Evolutionary conservation across 2,113 vertebrate species (phyloP), one percentile per base, ranked within the genome.

Genomic region (Regulus satrapa): DNA sequence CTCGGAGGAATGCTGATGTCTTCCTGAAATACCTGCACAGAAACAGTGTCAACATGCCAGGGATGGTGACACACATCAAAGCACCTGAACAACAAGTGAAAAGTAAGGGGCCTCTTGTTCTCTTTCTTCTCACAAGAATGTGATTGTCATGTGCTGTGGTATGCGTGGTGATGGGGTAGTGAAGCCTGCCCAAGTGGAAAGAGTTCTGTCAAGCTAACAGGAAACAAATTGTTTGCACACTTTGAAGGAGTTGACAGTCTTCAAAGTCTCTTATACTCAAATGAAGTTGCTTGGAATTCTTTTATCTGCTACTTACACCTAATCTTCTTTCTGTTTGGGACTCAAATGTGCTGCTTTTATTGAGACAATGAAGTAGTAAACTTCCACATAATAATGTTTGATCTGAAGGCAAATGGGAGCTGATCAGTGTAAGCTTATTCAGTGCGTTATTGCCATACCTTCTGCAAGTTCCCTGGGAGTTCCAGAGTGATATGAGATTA

Each of bases 11-110:
- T 20, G 99, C 99, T 3, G 99, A 99, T 20, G 99, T 99, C 91
- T 99, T 99, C 98, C 98, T 99, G 78, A 99, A 99, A 91, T 99
- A 99, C 97, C 98, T 99, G 97, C 99, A 99, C 98, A 98, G 99
- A 92, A 99, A 99, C 95, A 99, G 99, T 1, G 99, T 99, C 75
- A 99, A 99, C 98, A 99, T 99, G 99, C 99, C 99, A 0, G 99
- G 99, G 36, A 99, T 99, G 99, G 98, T 99, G 96, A 99, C 99
- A 9, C 99, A 99, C 48, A 98, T 99, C 97, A 99, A 99, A 96
- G 99, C 99, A 20, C 99, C 99, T 2, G 99, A 99, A 46, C 99
- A 99, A 56, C 99, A 99, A 98, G 99, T 99, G 51, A 99, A 99
- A 98, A 99, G 99, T 99, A 97, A 99, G 99, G 97, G 4, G 2